A percentile compares a stretch with the other conserved stretches of the same genome.
Evolutionary conservation across 2,797 vertebrate genomes (phyloP).

Genomic region (Pseudocheirus occidentalis): DNA sequence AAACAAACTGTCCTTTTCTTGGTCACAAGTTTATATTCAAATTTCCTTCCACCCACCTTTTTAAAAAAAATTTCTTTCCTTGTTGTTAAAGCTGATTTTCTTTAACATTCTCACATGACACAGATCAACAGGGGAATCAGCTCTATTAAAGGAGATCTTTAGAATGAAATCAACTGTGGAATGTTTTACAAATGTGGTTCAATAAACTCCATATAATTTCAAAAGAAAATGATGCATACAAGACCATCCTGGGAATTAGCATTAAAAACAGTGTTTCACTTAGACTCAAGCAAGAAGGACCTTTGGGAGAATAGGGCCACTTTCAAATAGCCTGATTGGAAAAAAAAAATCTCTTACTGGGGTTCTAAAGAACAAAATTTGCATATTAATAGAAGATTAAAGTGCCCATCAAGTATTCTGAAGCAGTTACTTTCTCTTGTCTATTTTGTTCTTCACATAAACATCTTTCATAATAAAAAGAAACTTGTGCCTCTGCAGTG

Average conservation of each 20-base stretch:
- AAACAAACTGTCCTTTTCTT: conserved; percentile 53
- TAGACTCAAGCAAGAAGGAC: conserved; percentile 81
- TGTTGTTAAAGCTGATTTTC: conserved; percentile 77
- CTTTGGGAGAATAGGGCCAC: conserved; percentile 82
- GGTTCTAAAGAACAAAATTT: conserved; percentile 85
- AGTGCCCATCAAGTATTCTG: conserved; percentile 84
- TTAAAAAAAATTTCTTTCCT: conserved; percentile 66
- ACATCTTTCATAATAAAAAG: conserved; percentile 83
- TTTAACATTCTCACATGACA: conserved; percentile 77
- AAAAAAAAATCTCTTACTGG: conserved; percentile 77
- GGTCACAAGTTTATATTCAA: conserved; percentile 45
- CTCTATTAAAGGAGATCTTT: conserved; percentile 83
- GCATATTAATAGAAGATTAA: conserved; percentile 88
- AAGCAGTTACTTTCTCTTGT: conserved; percentile 83
- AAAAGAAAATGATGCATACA: conserved; percentile 82
- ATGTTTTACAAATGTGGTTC: conserved; percentile 86
- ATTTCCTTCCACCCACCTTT: conserved; percentile 66
- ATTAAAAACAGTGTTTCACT: conserved; percentile 84
- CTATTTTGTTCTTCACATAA: conserved; percentile 83
- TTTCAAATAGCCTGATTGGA: conserved; percentile 82
- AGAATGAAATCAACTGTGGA: conserved; percentile 85
- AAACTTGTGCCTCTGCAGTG: conserved; percentile 76
- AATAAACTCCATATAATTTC: conserved; percentile 84
- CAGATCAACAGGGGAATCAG: conserved; percentile 77
- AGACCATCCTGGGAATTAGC: conserved; percentile 81